A percentile compares a stretch with the other conserved stretches of the same genome.
phyloP scores from a whole-genome alignment of 1,140 invertebrate genomes.

The Trachymyrmex cornetzi region DNA sequence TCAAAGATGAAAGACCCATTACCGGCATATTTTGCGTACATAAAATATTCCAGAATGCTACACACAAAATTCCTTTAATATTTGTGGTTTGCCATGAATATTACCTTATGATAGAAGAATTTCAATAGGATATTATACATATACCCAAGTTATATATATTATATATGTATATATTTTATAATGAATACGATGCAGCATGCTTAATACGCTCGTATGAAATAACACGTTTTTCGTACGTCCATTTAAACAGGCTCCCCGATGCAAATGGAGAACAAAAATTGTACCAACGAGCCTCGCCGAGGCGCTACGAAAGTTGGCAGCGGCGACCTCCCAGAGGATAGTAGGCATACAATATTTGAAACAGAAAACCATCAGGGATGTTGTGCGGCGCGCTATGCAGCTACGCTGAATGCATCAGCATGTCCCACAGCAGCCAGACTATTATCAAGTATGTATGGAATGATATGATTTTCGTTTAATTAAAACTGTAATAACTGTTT shows the following conservation, averaged over 20 bases:
- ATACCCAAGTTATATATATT: no score
- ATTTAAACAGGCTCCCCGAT: constrained; percentile 54
- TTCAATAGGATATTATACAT: neutral
- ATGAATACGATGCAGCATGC: neutral
- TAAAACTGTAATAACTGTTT: constrained; percentile 81
- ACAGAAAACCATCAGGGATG: constrained; percentile 66
- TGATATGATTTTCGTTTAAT: constrained; percentile 82
- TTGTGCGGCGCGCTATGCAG: constrained; percentile 35
- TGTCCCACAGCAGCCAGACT: constrained; percentile 62
- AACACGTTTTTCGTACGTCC: constrained; percentile 7
- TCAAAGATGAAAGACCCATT: constrained; percentile 75
- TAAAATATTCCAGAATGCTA: constrained; percentile 50
- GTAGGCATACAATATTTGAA: constrained; percentile 70
- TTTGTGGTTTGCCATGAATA: constrained; percentile 7
- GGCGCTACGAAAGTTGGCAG: constrained; percentile 54
- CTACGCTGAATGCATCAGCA: constrained; percentile 71
- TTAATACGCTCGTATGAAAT: constrained; percentile 52
- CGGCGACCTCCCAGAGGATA: constrained; percentile 45
- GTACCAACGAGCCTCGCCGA: constrained; percentile 37
- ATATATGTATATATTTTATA: neutral
- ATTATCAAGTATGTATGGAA: constrained; percentile 78
- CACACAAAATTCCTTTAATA: constrained; percentile 46
- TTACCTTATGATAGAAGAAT: constrained; percentile 18
- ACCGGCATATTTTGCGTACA: constrained; percentile 59
- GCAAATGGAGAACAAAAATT: constrained; percentile 53